Evolutionary conservation across 2,113 vertebrate species (phyloP), one percentile per base, ranked within the genome.

Genomic region (Lepus americanus): DNA sequence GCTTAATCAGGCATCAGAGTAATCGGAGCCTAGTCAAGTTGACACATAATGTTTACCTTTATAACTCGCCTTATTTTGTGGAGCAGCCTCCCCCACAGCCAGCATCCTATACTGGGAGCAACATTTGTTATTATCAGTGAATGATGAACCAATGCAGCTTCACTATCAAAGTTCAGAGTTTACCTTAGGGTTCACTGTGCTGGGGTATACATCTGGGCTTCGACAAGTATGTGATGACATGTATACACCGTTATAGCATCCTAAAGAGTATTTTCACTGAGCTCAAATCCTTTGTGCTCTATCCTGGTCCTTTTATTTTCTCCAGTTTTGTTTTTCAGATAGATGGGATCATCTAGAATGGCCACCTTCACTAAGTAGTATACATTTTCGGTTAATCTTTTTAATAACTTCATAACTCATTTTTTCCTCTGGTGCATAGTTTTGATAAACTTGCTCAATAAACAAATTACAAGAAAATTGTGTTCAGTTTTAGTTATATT

Each of bases 401-500:
- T 36, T 83, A 25, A 70, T 78, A 61, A 33, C 5, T 27, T 8
- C 8, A 12, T 39, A 27, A 19, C 39, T 89, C 63, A 61, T 67
- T 72, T 72, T 39, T 39, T 39, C 39, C 39, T 39, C 39, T 39
- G 39, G 39, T 39, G 39, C 36, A 39, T 39, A 39, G 39, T 99
- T 39, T 98, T 98, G 98, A 98, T 98, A 99, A 98, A 98, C 98
- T 98, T 98, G 98, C 98, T 99, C 98, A 98, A 98, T 99, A 99
- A 99, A 98, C 98, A 98, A 99, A 98, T 98, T 99, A 99, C 98
- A 98, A 98, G 98, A 98, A 98, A 98, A 98, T 98, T 98, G 98
- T 98, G 98, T 98, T 98, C 98, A 98, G 97, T 98, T 98, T 98
- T 98, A 99, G 98, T 98, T 97, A 96, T 98, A 98, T 98, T 98